A percentile compares a stretch with the other conserved stretches of the same genome.
phyloP scores from a whole-genome alignment of 2,113 vertebrate species.

The Percina caprodes region DNA sequence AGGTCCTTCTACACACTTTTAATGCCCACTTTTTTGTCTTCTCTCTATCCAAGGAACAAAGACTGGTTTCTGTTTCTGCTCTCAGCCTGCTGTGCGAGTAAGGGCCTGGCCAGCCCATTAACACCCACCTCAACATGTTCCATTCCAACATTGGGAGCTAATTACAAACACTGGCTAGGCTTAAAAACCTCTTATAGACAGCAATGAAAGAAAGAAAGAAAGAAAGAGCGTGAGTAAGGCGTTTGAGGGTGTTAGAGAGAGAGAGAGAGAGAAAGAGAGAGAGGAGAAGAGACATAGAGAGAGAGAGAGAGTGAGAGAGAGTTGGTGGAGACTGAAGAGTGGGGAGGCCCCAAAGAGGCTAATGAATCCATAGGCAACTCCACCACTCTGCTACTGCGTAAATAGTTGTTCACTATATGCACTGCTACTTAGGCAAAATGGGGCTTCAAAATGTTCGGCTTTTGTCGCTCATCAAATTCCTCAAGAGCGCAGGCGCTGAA shows the following conservation, averaged over 20 bases:
- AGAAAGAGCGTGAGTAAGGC: conserved; percentile 81
- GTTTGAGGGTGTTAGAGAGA: conserved; percentile 84
- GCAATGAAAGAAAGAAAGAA: conserved; percentile 87
- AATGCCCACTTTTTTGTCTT: conserved; percentile 77
- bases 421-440: conserved; percentile 94
- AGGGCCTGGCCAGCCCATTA: conserved; percentile 88
- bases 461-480: conserved; percentile 97
- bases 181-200: conserved; percentile 92
- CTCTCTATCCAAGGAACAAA: conserved; percentile 82
- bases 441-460: conserved; percentile 92
- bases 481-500: conserved; percentile 92
- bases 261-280: conserved; percentile 87
- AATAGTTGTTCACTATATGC: conserved; percentile 88
- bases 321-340: conserved; percentile 81
- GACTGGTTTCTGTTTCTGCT: conserved; percentile 87
- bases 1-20: conserved; percentile 80
- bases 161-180: conserved; percentile 93
- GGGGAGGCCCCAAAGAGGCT: conserved; percentile 89
- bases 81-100: conserved; percentile 87
- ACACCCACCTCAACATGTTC: conserved; percentile 92
- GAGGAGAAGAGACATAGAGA: conserved; percentile 87
- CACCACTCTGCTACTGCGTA: conserved; percentile 91
- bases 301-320: conserved; percentile 88
- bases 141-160: conserved; percentile 94
- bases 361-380: conserved; percentile 99